phyloP scores from a whole-genome alignment of 1,140 invertebrate genomes.

The Drosophila repletoides region DNA sequence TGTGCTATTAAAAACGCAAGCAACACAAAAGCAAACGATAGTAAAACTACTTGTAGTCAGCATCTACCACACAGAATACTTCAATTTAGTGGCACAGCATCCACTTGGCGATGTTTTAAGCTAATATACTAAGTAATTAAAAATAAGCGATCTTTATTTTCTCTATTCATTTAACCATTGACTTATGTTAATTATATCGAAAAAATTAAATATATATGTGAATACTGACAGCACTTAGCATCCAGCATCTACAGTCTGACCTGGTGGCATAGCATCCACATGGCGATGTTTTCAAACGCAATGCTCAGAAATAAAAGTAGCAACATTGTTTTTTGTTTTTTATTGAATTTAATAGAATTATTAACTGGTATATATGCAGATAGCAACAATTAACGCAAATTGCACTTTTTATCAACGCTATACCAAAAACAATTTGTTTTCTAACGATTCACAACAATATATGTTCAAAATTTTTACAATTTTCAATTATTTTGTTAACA shows the following conservation, averaged over 20 bases:
- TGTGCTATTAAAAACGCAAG: no score
- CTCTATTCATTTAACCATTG: no score
- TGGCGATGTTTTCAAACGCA: neutral
- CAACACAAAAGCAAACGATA: no score
- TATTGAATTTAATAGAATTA: conserved; percentile 78
- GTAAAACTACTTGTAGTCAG: no score
- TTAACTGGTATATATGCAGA: conserved; percentile 72
- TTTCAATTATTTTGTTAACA: conserved; percentile 46
- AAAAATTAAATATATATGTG: no score
- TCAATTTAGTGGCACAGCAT: no score
- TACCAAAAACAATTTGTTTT: conserved; percentile 77
- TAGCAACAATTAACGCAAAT: conserved; percentile 75
- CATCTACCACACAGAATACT: no score
- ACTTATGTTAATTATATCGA: no score
- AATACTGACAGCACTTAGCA: neutral
- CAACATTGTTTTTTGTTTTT: conserved; percentile 20
- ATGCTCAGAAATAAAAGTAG: neutral
- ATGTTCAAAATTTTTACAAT: conserved; percentile 50
- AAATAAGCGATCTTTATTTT: no score
- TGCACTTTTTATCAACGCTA: conserved; percentile 46
- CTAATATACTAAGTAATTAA: no score
- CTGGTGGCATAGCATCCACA: neutral
- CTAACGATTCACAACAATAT: conserved; percentile 75
- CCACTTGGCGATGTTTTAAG: no score
- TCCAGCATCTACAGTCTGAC: neutral